These are phyloP conservation scores for Cisticola juncidis DNA, from an alignment of 2,113 vertebrate species.

Conservation along the genomic window DNA sequence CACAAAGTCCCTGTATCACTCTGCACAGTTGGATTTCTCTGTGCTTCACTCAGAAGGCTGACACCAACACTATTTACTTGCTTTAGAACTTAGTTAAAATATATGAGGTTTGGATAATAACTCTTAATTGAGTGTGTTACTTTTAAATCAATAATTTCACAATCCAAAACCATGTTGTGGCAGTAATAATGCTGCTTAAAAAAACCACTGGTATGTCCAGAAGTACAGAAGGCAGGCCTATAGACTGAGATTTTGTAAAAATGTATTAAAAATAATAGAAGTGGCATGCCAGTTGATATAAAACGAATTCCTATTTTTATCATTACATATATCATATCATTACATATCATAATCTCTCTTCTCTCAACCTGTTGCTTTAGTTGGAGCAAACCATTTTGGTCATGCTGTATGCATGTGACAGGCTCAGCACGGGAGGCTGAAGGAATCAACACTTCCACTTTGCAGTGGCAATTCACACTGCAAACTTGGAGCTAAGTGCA, in stretches of 20 bases:
- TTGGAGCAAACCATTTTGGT: neutral
- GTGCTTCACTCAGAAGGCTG: neutral
- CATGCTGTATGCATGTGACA: rapidly evolving
- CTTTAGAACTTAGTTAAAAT: neutral
- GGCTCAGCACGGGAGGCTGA: neutral
- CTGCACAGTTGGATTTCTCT: neutral
- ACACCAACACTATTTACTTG: neutral
- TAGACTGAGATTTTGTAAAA: neutral
- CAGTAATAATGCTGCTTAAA: neutral
- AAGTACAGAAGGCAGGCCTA: neutral
- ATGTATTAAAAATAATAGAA: neutral
- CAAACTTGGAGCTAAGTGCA: neutral
- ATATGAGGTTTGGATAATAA: neutral
- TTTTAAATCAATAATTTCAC: neutral
- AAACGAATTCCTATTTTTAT: neutral
- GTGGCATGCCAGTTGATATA: neutral
- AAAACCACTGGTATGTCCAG: neutral
- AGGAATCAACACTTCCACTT: neutral
- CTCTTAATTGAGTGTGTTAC: neutral
- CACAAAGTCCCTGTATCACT: neutral
- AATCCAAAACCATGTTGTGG: neutral
- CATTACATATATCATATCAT: neutral
- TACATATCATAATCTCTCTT: neutral
- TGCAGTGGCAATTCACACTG: neutral
- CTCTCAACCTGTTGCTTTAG: neutral